Base-by-base conservation (phyloP, 2,888 invertebrate genomes). In the Chironomus riparius region DNA sequence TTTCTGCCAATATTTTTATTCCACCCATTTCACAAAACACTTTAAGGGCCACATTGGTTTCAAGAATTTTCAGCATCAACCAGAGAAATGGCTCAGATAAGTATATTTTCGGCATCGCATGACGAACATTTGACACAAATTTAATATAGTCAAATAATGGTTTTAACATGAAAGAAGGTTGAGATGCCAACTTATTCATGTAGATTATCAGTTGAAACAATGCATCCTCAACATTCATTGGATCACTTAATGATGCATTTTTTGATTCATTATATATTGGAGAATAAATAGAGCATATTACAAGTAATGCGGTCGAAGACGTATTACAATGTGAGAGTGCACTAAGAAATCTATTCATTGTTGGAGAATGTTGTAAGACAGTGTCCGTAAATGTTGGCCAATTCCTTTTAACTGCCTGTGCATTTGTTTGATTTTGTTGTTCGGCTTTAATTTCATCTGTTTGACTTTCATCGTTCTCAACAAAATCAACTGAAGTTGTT, bases 381-480 rank as follows among this genome's bases (percentile, higher is more conserved):
- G 82, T 78, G 79, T 76, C 85, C 5, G 69, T 69, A 22, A 76
- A 76, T 5, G 76, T 76, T 50, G 76, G 76, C 4, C 12, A 18
- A 6, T 28, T 28, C 4, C 18, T 56, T 78, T 83, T 83, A 22
- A 76, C 65, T 7, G 73, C 48, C 47, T 74, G 48, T 15, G 76
- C 15, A 18, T 4, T 13, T n/a, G 21, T 82, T 15, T 81, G 81
- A 77, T 86, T 86, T 47, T 87, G 85, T 80, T 89, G 88, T 79
- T 89, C 89, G 0, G 91, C 92, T 86, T 94, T 94, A 82, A 91
- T 92, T 83, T 95, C 94, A 82, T 95, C 94, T 0, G 94, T 95
- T 85, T 93, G 93, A 24, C 85, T 83, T 70, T 87, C 86, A 78
- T 83, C 83, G 77, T 77, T 78, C n/a, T 62, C 61, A n/a, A 56